Percentiles rank a stretch among this genome's conserved stretches.
Conservation (phyloP, 2,113 vertebrate genomes). For the Pan paniscus region DNA sequence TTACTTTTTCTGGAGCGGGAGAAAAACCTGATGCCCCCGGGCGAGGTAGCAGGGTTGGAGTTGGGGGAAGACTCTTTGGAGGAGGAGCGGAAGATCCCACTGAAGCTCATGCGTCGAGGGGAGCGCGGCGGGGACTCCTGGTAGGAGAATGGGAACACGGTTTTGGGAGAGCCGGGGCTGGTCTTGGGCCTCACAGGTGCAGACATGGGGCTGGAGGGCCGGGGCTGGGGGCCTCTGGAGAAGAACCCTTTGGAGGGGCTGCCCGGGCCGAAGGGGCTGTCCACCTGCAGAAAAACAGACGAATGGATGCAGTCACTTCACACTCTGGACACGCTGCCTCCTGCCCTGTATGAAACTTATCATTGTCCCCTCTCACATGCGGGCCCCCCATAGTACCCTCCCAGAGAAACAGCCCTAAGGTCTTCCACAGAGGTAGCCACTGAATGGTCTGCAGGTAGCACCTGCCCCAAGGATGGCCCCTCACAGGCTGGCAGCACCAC, state of each 20-base stretch:
- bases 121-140: constrained; percentile 93
- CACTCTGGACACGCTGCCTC: not conserved
- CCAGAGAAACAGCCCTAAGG: not conserved
- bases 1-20: constrained; percentile 94
- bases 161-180: constrained; percentile 90
- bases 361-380: accelerated
- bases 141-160: constrained; percentile 91
- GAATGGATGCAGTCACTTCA: not conserved
- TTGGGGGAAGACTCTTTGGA: constrained; percentile 90
- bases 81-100: constrained; percentile 93
- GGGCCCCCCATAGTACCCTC: accelerated
- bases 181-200: constrained; percentile 89
- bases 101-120: constrained; percentile 94
- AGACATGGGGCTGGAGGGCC: constrained; percentile 90
- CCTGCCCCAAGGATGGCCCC: accelerated
- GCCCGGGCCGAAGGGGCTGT: constrained; percentile 82
- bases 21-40: constrained; percentile 92
- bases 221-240: constrained; percentile 87
- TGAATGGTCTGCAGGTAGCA: not conserved
- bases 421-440: not conserved
- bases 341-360: not conserved
- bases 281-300: constrained; percentile 84
- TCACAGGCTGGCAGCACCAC: not conserved
- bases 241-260: constrained; percentile 92
- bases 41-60: constrained; percentile 90